Evolutionary conservation across 2,797 vertebrate genomes (phyloP), one percentile per base, ranked within the genome.

Genomic region (Todus mexicanus): DNA sequence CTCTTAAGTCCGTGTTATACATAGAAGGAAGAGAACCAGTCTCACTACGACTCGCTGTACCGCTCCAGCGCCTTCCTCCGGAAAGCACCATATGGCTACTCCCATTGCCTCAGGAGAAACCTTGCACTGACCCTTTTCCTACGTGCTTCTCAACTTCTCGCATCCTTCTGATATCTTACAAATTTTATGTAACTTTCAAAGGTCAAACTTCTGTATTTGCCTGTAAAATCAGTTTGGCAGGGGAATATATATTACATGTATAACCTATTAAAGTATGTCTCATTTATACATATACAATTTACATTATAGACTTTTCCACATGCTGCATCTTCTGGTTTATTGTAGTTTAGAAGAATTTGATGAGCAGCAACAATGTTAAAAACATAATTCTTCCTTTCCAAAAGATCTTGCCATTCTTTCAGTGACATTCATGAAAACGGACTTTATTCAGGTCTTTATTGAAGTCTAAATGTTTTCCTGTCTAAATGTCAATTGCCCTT

Each of bases 91-190:
- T 2, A 6, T 1, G 11, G 47, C n/a, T 31, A 10, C 19, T 37
- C 7, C 20, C 29, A 4, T 1, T 4, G n/a, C 18, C 1, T 37
- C 7, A 25, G 18, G 12, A 74, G 29, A 72, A 37, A 63, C 2
- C 1, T 5, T 7, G 11, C 33, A 1, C 31, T 6, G 27, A 25
- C 22, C 38, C 50, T 82, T 68, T 27, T 21, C 71, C 43, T 11
- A 19, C 0, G 1, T 5, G 23, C 4, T 53, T 45, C 33, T 19
- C 3, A 45, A 69, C 4, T 20, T 71, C 26, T 77, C 2, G 0
- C 27, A 87, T 74, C 38, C 21, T 6, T 11, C 33, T 15, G 3
- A 48, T 37, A 60, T 71, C 42, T 56, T 16, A 43, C 2, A 21
- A 60, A 45, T 48, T 17, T 64, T 10, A 42, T 31, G 11, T 19